Evolutionary conservation across 92 coral and sea anemone species (phyloP).

Genomic region (Meandrina meandrites): DNA sequence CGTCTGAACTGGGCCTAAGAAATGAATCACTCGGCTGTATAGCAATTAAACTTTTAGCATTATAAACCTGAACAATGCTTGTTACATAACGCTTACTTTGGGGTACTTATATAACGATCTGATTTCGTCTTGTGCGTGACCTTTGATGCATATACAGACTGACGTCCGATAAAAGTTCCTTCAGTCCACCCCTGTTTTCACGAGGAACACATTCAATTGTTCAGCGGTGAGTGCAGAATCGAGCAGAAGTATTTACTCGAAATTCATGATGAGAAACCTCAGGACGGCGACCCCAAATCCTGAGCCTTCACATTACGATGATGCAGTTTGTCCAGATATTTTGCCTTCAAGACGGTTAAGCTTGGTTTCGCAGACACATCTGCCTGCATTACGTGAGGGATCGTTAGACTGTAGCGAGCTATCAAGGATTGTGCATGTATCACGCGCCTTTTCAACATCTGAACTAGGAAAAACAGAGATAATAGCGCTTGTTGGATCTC

Average conservation of each 20-base stretch:
- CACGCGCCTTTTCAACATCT: constrained; percentile 23
- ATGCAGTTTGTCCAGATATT: neutral
- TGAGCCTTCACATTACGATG: neutral
- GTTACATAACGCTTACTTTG: neutral
- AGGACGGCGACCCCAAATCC: constrained; percentile 28
- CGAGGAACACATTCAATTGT: neutral
- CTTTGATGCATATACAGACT: neutral
- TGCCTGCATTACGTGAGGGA: constrained; percentile 32
- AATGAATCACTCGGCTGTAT: neutral
- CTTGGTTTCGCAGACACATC: constrained; percentile 1
- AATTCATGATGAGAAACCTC: constrained; percentile 1
- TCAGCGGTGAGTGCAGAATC: neutral
- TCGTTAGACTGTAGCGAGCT: constrained; percentile 12
- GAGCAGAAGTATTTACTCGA: neutral
- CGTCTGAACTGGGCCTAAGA: no score
- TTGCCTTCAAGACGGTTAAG: constrained; percentile 6
- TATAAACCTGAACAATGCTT: neutral
- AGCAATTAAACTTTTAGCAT: neutral
- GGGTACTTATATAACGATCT: no score
- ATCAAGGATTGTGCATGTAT: constrained; percentile 7
- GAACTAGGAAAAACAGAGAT: constrained; percentile 34
- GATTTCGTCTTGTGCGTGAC: no score
- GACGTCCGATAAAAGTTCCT: neutral
- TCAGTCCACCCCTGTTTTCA: constrained; percentile 7
- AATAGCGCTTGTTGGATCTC: constrained; percentile 23